Evolutionary conservation across 2,113 vertebrate genomes (phyloP).

Genomic region (Xenopus laevis): DNA sequence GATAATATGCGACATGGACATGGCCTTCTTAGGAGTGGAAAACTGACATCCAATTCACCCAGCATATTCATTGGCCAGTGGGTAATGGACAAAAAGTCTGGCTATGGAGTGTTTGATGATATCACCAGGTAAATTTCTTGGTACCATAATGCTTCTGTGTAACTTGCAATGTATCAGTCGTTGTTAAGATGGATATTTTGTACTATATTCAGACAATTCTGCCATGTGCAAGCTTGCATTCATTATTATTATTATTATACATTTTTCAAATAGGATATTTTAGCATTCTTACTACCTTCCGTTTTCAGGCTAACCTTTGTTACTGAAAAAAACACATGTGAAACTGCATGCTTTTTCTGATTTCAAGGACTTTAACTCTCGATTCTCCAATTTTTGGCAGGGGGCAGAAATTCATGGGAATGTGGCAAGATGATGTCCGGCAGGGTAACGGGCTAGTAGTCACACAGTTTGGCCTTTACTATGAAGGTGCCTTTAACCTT

Average conservation of each 20-base stretch:
- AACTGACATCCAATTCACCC: conserved; percentile 86
- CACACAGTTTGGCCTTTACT: conserved; percentile 95
- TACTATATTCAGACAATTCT: no score
- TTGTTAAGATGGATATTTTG: no score
- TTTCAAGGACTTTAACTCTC: background rate
- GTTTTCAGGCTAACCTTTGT: no score
- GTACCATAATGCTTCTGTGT: no score
- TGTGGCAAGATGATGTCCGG: conserved; percentile 90
- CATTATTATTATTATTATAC: no score
- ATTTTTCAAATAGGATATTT: no score
- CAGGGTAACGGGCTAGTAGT: conserved; percentile 93
- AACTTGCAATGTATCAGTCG: no score
- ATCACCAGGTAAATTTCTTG: conserved; percentile 81
- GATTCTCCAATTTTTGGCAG: conserved; percentile 55
- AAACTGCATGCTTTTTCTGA: no score
- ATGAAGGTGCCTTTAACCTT: conserved; percentile 88
- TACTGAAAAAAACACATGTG: no score
- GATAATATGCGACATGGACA: conserved; percentile 92
- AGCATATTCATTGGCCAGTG: conserved; percentile 97
- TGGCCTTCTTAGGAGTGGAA: conserved; percentile 90
- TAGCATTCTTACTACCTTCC: no score
- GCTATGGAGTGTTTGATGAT: conserved; percentile 94
- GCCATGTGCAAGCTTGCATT: no score
- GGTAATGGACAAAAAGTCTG: conserved; percentile 89
- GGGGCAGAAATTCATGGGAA: conserved; percentile 97